These are phyloP conservation scores for Iselma pallidipennis DNA, from an alignment of 2,888 invertebrate genomes.

Conservation along the genomic window DNA sequence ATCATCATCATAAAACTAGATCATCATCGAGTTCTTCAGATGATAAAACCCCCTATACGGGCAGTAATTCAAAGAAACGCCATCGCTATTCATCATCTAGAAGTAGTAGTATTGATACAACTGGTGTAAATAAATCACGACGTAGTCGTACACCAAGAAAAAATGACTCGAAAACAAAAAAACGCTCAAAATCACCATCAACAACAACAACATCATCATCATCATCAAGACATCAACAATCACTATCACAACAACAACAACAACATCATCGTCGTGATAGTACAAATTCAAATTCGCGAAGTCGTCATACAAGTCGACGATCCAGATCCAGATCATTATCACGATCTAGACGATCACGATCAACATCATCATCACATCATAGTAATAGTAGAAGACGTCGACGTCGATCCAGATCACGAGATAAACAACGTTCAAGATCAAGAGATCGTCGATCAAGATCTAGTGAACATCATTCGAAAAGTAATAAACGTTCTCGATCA, in stretches of 20 bases:
- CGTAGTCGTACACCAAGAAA: slow-evolving; percentile 13
- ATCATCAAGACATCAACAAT: slow-evolving; percentile 18
- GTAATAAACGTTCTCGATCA: slow-evolving; percentile 16
- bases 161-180: slow-evolving; percentile 16
- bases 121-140: slow-evolving; percentile 1
- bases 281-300: neutral
- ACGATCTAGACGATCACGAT: slow-evolving; percentile 24
- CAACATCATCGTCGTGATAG: slow-evolving; percentile 6
- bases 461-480: slow-evolving; percentile 14
- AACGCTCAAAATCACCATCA: slow-evolving; percentile 15
- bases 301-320: neutral
- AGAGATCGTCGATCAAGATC: slow-evolving; percentile 13
- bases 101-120: slow-evolving; percentile 13
- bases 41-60: slow-evolving; percentile 17
- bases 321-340: slow-evolving; percentile 26
- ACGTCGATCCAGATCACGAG: neutral
- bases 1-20: slow-evolving; percentile 14
- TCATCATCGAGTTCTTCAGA: slow-evolving; percentile 33
- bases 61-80: slow-evolving; percentile 26
- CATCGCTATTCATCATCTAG: slow-evolving; percentile 23
- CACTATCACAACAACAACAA: slow-evolving; percentile 14
- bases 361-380: slow-evolving; percentile 31
- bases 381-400: slow-evolving; percentile 11
- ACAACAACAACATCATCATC: slow-evolving; percentile 20
- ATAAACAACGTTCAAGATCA: neutral